phyloP scores from a whole-genome alignment of 2,888 invertebrate species.

The Melinopterus prodromus region DNA sequence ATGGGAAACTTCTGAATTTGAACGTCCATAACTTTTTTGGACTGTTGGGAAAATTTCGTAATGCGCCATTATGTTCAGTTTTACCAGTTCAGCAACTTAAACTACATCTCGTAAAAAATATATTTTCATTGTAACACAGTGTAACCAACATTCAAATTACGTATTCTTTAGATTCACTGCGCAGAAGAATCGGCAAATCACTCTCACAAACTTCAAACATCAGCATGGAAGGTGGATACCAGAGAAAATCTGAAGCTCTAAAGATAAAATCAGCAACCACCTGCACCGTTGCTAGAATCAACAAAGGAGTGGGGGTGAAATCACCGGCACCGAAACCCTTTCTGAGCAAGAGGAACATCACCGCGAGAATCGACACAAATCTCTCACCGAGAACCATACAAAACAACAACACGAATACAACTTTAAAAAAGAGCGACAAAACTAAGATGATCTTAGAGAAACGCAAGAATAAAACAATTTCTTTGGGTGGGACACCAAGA shows the following conservation, averaged over 20 bases:
- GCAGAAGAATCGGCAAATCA: slow-evolving; percentile 18
- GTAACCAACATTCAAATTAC: neutral
- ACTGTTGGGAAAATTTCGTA: no score
- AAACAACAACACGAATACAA: slow-evolving; percentile 30
- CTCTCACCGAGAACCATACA: slow-evolving; percentile 26
- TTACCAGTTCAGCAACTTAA: no score
- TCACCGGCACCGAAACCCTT: slow-evolving; percentile 28
- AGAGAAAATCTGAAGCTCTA: slow-evolving; percentile 25
- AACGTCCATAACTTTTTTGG: no score
- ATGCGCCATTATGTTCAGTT: no score
- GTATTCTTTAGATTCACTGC: slow-evolving; percentile 20
- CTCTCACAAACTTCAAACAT: slow-evolving; percentile 11
- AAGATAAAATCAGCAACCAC: slow-evolving; percentile 41
- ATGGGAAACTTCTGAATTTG: no score
- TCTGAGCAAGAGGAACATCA: slow-evolving; percentile 16
- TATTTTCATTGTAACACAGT: no score
- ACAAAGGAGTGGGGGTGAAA: slow-evolving; percentile 6
- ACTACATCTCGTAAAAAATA: no score
- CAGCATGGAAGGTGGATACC: neutral
- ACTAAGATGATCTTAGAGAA: slow-evolving; percentile 36
- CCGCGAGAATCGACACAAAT: slow-evolving; percentile 21
- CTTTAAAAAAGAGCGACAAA: slow-evolving; percentile 26
- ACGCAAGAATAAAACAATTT: slow-evolving; percentile 31
- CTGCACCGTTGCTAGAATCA: slow-evolving; percentile 34
- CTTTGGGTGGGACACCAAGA: slow-evolving; percentile 19